Evolutionary conservation across 2,797 vertebrate genomes (phyloP).

Genomic region (Molothrus ater): DNA sequence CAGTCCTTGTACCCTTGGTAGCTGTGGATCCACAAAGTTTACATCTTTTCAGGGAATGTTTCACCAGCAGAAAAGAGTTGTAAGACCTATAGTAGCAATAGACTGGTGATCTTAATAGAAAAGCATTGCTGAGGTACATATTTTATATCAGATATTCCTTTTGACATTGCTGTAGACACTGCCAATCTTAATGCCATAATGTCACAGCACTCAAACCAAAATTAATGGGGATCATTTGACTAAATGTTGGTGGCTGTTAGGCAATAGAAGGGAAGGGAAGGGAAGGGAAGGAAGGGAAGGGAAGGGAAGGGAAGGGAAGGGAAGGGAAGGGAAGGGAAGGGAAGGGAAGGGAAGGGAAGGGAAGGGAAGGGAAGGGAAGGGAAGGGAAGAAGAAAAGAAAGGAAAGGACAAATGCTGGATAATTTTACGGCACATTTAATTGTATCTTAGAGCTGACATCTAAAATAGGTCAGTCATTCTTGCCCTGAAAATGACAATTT

Average conservation of each 20-base stretch:
- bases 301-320: accelerated
- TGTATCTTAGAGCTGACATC: neutral
- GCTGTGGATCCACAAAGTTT: neutral
- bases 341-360: too few species aligned
- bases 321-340: too few species aligned
- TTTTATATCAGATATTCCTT: neutral
- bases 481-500: neutral
- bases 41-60: neutral
- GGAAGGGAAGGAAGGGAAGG: too few species aligned
- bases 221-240: neutral
- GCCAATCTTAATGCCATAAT: neutral
- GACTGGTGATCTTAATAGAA: neutral
- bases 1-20: neutral
- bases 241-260: neutral
- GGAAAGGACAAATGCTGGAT: accelerated
- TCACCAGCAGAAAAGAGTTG: neutral
- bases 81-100: neutral
- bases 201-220: neutral
- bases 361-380: too few species aligned
- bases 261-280: too few species aligned
- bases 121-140: neutral
- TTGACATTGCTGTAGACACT: neutral
- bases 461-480: neutral
- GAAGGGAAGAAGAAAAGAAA: too few species aligned
- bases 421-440: neutral